Percentiles rank a stretch among this genome's conserved stretches.
phyloP scores from a whole-genome alignment of 2,888 invertebrate species.

The Norana najaformis region DNA sequence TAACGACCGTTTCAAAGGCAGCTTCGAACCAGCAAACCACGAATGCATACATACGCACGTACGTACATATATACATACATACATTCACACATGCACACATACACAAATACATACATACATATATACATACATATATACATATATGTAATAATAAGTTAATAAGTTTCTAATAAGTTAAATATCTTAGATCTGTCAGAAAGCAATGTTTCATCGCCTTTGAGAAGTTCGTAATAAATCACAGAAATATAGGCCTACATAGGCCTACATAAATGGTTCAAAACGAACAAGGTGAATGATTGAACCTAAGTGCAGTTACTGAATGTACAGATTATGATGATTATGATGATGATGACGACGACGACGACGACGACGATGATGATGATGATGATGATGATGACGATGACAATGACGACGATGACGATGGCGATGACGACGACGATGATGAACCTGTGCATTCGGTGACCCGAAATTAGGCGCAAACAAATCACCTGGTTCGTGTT shows the following conservation, averaged over 20 bases:
- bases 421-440: background rate
- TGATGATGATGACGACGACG: background rate
- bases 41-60: background rate
- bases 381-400: constrained; percentile 14
- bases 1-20: no score
- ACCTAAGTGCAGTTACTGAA: no score
- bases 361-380: background rate
- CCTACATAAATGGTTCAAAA: no score
- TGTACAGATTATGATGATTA: background rate
- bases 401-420: background rate
- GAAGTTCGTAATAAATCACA: no score
- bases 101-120: background rate
- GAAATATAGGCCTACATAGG: no score
- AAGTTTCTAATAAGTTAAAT: background rate
- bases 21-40: no score
- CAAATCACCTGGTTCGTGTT: no score
- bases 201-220: no score
- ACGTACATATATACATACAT: background rate
- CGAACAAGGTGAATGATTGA: no score
- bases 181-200: background rate
- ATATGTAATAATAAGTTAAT: background rate
- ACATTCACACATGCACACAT: background rate
- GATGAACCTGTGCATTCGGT: no score
- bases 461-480: no score
- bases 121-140: background rate